Conservation (phyloP, 2,797 vertebrate species). For the Loriculus beryllinus region DNA sequence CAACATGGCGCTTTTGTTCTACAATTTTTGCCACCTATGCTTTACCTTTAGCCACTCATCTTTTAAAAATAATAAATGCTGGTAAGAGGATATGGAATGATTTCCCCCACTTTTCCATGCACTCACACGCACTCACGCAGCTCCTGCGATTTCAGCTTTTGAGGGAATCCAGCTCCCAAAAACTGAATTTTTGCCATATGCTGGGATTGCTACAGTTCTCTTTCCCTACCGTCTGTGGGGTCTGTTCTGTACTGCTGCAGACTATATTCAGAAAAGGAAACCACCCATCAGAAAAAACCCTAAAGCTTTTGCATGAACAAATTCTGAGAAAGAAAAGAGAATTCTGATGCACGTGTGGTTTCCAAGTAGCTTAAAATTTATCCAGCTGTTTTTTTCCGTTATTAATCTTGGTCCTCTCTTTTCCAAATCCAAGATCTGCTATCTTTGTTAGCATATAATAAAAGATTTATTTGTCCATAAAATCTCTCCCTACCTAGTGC, state of each 20-base stretch:
- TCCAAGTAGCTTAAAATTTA: constrained; percentile 5
- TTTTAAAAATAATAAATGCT: background rate
- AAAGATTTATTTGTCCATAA: background rate
- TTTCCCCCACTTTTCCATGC: background rate
- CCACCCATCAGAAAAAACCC: background rate
- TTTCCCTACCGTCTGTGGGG: background rate
- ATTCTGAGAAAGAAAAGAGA: constrained; percentile 5
- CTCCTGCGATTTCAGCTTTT: background rate
- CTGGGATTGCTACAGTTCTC: background rate
- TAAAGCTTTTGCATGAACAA: background rate
- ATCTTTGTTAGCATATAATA: background rate
- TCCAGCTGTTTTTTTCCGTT: background rate
- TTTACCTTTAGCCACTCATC: background rate
- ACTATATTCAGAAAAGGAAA: background rate
- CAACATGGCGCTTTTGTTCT: background rate
- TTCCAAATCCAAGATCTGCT: constrained; percentile 31
- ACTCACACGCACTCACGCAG: background rate
- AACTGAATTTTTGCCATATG: background rate
- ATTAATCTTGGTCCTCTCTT: constrained; percentile 3
- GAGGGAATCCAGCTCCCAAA: background rate
- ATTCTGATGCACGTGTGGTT: background rate
- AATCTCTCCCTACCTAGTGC: background rate
- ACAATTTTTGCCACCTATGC: background rate
- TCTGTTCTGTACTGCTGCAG: background rate
- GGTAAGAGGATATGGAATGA: background rate